These are phyloP conservation scores for Channa maculata DNA, from an alignment of 2,113 vertebrate species.

Conservation along the genomic window DNA sequence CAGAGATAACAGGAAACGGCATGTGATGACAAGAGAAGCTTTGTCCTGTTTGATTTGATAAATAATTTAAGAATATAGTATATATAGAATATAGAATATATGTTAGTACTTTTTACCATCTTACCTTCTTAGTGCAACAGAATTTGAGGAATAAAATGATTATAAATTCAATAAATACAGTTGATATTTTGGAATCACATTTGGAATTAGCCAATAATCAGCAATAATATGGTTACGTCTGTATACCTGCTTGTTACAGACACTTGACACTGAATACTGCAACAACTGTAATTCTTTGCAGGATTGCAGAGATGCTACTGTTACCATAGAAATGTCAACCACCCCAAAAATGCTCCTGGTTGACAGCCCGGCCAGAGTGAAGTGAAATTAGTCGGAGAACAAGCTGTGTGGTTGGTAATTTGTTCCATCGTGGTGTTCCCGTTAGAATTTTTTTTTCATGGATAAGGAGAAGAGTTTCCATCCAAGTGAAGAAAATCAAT, in stretches of 20 bases:
- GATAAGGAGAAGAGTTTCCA: neutral
- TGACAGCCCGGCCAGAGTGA: neutral
- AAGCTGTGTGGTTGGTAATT: neutral
- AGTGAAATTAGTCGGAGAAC: neutral
- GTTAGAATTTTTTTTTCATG: neutral
- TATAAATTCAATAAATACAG: no score
- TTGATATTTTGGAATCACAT: no score
- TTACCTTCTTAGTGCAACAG: neutral
- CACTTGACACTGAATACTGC: constrained; percentile 11
- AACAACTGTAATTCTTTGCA: neutral
- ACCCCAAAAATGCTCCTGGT: constrained; percentile 5
- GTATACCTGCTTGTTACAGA: neutral
- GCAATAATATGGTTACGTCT: neutral
- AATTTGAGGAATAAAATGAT: no score
- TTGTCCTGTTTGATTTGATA: no score
- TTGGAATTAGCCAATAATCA: no score
- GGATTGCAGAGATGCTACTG: neutral
- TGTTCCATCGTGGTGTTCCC: neutral
- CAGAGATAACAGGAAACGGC: neutral
- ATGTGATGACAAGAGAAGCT: neutral
- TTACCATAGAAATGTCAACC: constrained; percentile 41
- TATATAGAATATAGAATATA: neutral
- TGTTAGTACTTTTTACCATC: neutral
- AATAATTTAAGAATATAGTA: no score
- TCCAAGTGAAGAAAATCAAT: neutral